Evolutionary conservation across 2,113 vertebrate species (phyloP).

Genomic region (Coptodon bakossiorum): DNA sequence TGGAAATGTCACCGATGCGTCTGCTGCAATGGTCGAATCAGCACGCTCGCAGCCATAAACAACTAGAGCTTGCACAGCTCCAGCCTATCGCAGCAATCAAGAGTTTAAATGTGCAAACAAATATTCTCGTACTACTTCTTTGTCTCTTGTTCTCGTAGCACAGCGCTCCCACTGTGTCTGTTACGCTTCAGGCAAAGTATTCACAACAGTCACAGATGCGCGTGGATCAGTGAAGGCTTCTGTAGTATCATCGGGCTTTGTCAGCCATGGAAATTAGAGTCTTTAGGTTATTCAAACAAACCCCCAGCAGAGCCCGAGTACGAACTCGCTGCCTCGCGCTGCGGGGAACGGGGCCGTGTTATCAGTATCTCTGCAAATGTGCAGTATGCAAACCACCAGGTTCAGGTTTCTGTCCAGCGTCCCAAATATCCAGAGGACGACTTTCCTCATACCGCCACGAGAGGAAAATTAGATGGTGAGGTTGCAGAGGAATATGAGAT

Average conservation of each 20-base stretch:
- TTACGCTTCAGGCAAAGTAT: background rate
- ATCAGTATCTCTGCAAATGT: background rate
- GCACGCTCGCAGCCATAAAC: background rate
- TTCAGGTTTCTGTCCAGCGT: background rate
- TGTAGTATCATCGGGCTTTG: background rate
- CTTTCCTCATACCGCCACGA: slow-evolving; percentile 28
- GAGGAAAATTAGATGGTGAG: slow-evolving; percentile 9
- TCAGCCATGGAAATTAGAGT: slow-evolving; percentile 28
- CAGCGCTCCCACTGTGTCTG: background rate
- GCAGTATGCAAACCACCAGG: slow-evolving; percentile 22
- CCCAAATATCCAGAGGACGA: background rate
- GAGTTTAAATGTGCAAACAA: background rate
- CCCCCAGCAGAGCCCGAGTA: slow-evolving; percentile 22
- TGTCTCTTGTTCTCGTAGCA: background rate
- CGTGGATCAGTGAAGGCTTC: slow-evolving; percentile 27
- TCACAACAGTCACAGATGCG: slow-evolving; percentile 18
- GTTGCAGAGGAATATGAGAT: background rate
- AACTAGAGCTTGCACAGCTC: background rate
- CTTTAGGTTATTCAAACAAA: slow-evolving; percentile 45
- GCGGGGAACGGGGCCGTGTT: background rate
- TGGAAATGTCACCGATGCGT: background rate
- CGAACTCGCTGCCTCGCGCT: background rate
- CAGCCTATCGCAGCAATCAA: background rate
- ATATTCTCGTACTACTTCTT: background rate
- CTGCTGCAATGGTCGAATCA: background rate